Base-by-base conservation (phyloP, 2,113 vertebrate genomes). In the Eublepharis macularius region DNA sequence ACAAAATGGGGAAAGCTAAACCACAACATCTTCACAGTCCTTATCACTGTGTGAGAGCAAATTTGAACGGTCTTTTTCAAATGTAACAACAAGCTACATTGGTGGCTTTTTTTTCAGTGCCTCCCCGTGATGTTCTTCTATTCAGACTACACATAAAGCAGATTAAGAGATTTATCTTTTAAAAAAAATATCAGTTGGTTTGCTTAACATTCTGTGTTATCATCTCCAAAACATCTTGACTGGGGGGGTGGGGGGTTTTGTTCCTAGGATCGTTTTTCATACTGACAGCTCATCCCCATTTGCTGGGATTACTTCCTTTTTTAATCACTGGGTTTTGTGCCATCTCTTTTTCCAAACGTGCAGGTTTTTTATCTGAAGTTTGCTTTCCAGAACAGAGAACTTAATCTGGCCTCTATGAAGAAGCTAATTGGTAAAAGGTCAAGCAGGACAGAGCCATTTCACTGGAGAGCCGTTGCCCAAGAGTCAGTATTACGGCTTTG, bases 131-230 rank as follows among this genome's bases (percentile, higher is more conserved):
- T 17, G 32, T 72, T 81, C 41, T n/a, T 41, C 76, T 14, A 82
- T 32, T 39, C 75, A 19, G 34, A 2, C 74, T 75, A 2, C 0
- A 5, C 79, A 85, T 2, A 51, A 81, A 24, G 34, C n/a, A 12
- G 0, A 1, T 78, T 84, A 63, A 51, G 16, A 4, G 80, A 12
- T 49, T 89, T 93, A 26, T 1, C 66, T 65, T 85, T 29, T 43
- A 24, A 73, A 45, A 17, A 66, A 75, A 34, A 19, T 5, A 83
- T 2, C 69, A 0, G 43, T 43, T 81, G 79, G 84, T 4, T 65
- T 73, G 16, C 21, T 85, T 36, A 70, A 81, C 41, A 29, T 70
- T 47, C n/a, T 70, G 16, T 34, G 41, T 85, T 91, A 75, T 43
- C 17, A 80, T 11, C 4, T 54, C 63, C 49, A 54, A 87, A 85